These are phyloP conservation scores for Balaeniceps rex DNA, from an alignment of 2,113 vertebrate species.

Conservation along the genomic window DNA sequence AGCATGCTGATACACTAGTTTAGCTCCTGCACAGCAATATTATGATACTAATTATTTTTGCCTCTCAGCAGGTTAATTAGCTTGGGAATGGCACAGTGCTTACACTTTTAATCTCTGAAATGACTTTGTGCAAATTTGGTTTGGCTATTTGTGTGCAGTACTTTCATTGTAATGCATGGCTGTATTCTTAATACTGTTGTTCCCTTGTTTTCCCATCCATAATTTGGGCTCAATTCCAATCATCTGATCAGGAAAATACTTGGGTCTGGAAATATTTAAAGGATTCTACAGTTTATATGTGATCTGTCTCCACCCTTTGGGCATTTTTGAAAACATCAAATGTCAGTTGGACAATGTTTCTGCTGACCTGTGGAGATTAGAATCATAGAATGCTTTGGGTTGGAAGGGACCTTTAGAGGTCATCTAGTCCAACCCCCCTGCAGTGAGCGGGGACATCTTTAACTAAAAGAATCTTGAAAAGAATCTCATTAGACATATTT, in stretches of 20 bases:
- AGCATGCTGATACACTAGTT: neutral
- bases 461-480: too few relatives aligned
- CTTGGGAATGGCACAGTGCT: neutral
- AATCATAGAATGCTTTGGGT: too few relatives aligned
- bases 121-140: neutral
- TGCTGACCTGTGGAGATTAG: neutral
- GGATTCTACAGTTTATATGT: neutral
- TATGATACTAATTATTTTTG: neutral
- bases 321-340: neutral
- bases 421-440: too few relatives aligned
- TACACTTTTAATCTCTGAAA: neutral
- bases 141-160: neutral
- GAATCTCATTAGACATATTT: neutral
- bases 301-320: neutral
- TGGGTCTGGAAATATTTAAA: neutral
- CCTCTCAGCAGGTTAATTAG: neutral
- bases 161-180: neutral
- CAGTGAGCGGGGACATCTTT: too few relatives aligned
- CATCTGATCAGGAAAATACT: neutral
- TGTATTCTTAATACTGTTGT: neutral
- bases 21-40: neutral
- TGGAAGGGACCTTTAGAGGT: too few relatives aligned
- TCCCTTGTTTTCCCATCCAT: neutral
- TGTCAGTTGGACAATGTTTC: neutral
- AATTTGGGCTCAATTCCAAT: neutral